Base-by-base conservation (phyloP, 2,888 invertebrate species). In the Plutella xylostella region DNA sequence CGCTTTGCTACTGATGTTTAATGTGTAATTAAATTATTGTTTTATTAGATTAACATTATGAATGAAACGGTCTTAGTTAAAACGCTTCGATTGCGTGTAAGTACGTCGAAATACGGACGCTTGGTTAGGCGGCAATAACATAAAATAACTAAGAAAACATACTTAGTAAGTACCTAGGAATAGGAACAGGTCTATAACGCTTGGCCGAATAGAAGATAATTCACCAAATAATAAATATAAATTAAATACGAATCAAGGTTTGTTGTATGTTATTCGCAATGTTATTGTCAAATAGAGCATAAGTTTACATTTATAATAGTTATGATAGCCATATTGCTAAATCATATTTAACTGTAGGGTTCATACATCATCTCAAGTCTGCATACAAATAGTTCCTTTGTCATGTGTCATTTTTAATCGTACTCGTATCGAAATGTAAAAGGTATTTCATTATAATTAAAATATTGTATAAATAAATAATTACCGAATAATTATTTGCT, bases 321-420 rank as follows among this genome's bases (percentile, higher is more conserved):
- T 65, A 69, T 58, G 63, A 63, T 68, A 76, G 78, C 73, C 72
- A 72, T 74, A 71, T 69, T 68, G 67, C 68, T 76, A 66, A 68
- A 59, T 64, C 66, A 56, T 65, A 65, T 64, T 68, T 60, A 41
- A 28, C 53, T 67, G 68, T 63, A 65, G 65, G 55, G 18, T 57
- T 66, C 68, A 67, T 65, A 53, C 66, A 65, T 68, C 75, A 77
- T 77, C 73, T 78, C 77, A 73, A 77, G 72, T 79, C 69, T 69
- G 71, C 64, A 72, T 77, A 68, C 83, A 78, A 33, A 84, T 76
- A 82, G 84, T 84, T 84, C 84, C 84, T 84, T 76, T 79, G 66
- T 76, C 69, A 80, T 79, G 84, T 84, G 84, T 84, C 83, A 83
- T 84, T 71, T 76, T 65, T 77, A 73, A 72, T 72, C 73, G 67